phyloP scores from a whole-genome alignment of 2,888 invertebrate species.

The Napeogenes sylphis region DNA sequence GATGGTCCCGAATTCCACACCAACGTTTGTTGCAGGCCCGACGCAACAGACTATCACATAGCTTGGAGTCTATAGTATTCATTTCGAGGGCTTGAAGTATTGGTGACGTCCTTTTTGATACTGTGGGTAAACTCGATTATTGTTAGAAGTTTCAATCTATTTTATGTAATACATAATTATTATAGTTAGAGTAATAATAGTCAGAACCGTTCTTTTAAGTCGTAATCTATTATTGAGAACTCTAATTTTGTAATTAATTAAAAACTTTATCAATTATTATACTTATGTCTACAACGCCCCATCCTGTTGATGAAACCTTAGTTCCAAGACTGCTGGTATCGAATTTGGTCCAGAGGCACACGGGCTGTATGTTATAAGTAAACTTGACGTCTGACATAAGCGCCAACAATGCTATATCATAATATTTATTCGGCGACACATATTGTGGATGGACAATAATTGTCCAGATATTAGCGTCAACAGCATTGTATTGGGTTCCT shows the following conservation, averaged over 20 bases:
- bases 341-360: slow-evolving; percentile 32
- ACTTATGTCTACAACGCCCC: slow-evolving; percentile 27
- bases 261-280: neutral
- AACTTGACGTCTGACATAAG: slow-evolving; percentile 23
- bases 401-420: slow-evolving; percentile 37
- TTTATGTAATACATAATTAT: too few species aligned
- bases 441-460: slow-evolving; percentile 38
- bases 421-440: slow-evolving; percentile 36
- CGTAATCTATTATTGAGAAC: too few species aligned
- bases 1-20: slow-evolving; percentile 32
- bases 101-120: slow-evolving; percentile 18
- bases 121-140: slow-evolving; percentile 3
- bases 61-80: slow-evolving; percentile 32
- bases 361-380: slow-evolving; percentile 30
- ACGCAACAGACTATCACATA: slow-evolving; percentile 32
- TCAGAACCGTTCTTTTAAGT: too few species aligned
- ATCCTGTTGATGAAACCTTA: slow-evolving; percentile 33
- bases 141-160: too few species aligned
- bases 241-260: too few species aligned
- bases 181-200: too few species aligned
- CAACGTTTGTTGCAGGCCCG: slow-evolving; percentile 33
- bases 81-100: slow-evolving; percentile 37
- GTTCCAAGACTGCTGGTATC: slow-evolving; percentile 22
- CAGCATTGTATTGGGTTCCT: slow-evolving; percentile 6
- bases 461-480: slow-evolving; percentile 33